A percentile compares a stretch with the other conserved stretches of the same genome.
These are phyloP conservation scores for Lophochroa leadbeateri DNA, from an alignment of 2,113 vertebrate species.

Conservation along the genomic window DNA sequence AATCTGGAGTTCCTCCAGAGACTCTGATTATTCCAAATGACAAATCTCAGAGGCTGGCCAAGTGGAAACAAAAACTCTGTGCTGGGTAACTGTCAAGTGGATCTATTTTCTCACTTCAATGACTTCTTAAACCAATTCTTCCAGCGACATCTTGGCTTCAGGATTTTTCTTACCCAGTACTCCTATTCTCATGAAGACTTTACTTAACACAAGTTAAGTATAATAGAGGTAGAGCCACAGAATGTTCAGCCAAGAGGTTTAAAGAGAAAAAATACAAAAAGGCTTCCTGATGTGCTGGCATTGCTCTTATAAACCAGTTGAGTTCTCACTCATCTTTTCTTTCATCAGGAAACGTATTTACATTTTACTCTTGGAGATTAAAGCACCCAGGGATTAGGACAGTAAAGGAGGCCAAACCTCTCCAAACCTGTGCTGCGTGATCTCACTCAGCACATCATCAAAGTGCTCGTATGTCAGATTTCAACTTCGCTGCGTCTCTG, in stretches of 20 bases:
- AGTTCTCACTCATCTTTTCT: not conserved
- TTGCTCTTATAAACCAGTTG: not conserved
- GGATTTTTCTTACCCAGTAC: not conserved
- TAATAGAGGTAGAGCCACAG: not conserved
- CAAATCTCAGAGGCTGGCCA: not conserved
- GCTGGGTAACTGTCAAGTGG: not conserved
- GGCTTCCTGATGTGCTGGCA: not conserved
- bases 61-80: not conserved
- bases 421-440: not conserved
- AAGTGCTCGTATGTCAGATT: not conserved
- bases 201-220: not conserved
- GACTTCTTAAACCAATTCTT: not conserved
- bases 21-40: not conserved
- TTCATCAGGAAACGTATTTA: not conserved
- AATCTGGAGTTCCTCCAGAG: conserved; percentile 12
- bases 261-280: not conserved
- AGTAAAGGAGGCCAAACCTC: not conserved
- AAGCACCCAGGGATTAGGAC: not conserved
- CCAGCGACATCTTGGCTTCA: not conserved
- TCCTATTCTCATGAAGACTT: not conserved
- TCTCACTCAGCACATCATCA: not conserved
- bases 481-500: not conserved
- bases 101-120: not conserved
- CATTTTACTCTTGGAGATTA: not conserved
- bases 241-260: not conserved